These are phyloP conservation scores for Aurelia sp. DNA, from an alignment of 30 jellyfish, hydroid and myxozoan species.

Conservation along the genomic window DNA sequence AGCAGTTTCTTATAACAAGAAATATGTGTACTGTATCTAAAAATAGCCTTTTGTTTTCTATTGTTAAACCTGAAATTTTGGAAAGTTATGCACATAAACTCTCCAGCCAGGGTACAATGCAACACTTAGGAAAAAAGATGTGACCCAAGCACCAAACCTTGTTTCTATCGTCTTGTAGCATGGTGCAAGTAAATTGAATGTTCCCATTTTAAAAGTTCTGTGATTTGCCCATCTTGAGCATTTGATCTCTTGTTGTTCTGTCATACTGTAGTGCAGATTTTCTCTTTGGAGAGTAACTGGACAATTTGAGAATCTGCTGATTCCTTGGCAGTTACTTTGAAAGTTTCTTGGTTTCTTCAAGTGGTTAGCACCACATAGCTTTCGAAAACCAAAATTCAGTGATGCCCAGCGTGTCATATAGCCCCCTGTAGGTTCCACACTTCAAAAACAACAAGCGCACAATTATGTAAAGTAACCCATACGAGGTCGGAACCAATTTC, in stretches of 20 bases:
- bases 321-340: neutral
- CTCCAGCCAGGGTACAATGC: neutral
- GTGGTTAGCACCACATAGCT: neutral
- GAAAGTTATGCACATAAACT: no score
- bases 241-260: neutral
- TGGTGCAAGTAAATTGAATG: conserved; percentile 61
- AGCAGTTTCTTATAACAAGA: no score
- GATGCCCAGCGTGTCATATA: conserved; percentile 32
- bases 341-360: neutral
- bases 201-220: conserved; percentile 53
- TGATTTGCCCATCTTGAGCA: conserved; percentile 19
- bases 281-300: neutral
- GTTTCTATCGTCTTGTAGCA: conserved; percentile 53
- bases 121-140: no score
- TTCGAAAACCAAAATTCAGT: neutral
- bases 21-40: no score
- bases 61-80: no score
- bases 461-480: no score
- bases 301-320: no score
- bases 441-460: neutral
- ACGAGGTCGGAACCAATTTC: no score
- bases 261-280: neutral
- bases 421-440: neutral
- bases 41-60: no score
- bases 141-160: conserved; percentile 3